Evolutionary conservation across 2,888 invertebrate genomes (phyloP).

Genomic region (Pterostichus niger): DNA sequence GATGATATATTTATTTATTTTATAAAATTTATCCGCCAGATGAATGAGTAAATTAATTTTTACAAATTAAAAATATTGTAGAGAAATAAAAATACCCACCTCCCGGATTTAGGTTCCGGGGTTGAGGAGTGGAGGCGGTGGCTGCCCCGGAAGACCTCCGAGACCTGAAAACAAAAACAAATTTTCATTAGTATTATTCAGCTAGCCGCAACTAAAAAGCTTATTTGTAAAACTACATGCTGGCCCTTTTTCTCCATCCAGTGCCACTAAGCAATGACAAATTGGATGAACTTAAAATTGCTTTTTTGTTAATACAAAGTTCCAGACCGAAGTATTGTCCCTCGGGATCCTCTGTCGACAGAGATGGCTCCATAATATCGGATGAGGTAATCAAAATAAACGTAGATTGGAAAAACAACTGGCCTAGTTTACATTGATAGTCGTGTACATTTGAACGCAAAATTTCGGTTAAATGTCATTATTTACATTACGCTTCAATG

Average conservation of each 20-base stretch:
- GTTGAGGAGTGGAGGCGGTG: slow-evolving; percentile 85
- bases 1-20: no score
- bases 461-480: not conserved
- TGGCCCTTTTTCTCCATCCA: not conserved
- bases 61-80: not conserved
- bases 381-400: slow-evolving; percentile 3
- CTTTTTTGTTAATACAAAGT: slow-evolving; percentile 43
- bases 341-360: not conserved
- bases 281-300: slow-evolving; percentile 57
- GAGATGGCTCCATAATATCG: not conserved
- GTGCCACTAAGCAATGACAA: slow-evolving; percentile 16
- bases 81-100: slow-evolving; percentile 79
- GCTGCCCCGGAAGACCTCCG: slow-evolving; percentile 88
- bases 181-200: not conserved
- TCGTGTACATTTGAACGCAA: not conserved
- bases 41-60: not conserved
- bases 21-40: no score
- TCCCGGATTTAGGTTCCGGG: slow-evolving; percentile 86
- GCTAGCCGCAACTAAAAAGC: slow-evolving; percentile 41
- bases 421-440: not conserved
- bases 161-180: slow-evolving; percentile 80
- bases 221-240: slow-evolving; percentile 52
- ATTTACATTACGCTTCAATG: not conserved
- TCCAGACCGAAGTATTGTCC: slow-evolving; percentile 1
- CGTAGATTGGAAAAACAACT: not conserved